These are phyloP conservation scores for Abrostola tripartita DNA, from an alignment of 2,888 invertebrate genomes.

Conservation along the genomic window DNA sequence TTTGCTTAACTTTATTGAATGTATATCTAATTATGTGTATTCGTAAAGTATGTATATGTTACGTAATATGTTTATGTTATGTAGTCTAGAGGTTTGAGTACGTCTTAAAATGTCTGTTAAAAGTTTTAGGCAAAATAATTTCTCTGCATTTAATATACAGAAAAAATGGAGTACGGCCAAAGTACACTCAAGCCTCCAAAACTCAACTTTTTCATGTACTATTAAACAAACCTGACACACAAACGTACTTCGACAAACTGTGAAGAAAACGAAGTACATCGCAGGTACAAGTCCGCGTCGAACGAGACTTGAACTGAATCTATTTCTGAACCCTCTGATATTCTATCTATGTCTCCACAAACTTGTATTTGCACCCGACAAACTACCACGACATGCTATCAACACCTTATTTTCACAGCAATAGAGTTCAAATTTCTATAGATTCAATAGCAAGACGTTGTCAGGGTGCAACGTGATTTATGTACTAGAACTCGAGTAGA, in stretches of 20 bases:
- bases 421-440: constrained; percentile 26
- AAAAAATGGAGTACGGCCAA: too few species aligned
- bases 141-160: too few species aligned
- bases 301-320: constrained; percentile 26
- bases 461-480: constrained; percentile 51
- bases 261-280: constrained; percentile 11
- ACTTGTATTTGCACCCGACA: constrained; percentile 19
- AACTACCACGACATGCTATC: constrained; percentile 2
- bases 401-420: background rate
- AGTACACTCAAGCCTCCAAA: too few species aligned
- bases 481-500: constrained; percentile 52
- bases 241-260: background rate
- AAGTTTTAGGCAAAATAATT: too few species aligned
- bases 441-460: constrained; percentile 7
- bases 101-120: too few species aligned
- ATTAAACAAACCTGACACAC: too few species aligned
- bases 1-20: too few species aligned
- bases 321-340: constrained; percentile 37
- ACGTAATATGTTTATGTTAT: too few species aligned
- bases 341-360: constrained; percentile 32
- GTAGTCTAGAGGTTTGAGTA: too few species aligned
- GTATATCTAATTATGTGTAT: too few species aligned
- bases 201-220: too few species aligned
- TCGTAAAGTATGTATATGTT: too few species aligned
- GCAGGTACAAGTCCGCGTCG: constrained; percentile 13